Evolutionary conservation across 2,888 invertebrate genomes (phyloP).

Genomic region (Prenolepis imparis): DNA sequence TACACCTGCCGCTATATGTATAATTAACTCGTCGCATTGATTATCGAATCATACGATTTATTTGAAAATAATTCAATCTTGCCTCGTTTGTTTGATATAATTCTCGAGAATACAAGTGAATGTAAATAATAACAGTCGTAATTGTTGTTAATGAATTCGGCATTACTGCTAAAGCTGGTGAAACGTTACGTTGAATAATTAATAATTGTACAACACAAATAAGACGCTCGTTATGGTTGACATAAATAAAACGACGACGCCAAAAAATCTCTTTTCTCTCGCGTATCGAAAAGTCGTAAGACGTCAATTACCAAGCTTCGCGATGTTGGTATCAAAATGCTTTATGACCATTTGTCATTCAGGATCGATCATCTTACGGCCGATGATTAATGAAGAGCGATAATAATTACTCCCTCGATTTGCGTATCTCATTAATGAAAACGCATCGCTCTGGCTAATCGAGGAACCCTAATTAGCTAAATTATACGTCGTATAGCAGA

Average conservation of each 20-base stretch:
- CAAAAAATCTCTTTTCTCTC: background rate
- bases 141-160: constrained; percentile 45
- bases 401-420: constrained; percentile 50
- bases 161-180: constrained; percentile 17
- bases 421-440: constrained; percentile 64
- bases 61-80: background rate
- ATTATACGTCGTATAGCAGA: background rate
- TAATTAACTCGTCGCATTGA: background rate
- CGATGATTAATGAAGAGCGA: constrained; percentile 71
- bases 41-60: background rate
- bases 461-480: background rate
- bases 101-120: background rate
- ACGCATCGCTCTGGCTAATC: constrained; percentile 46
- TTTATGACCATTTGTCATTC: constrained; percentile 53
- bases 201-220: background rate
- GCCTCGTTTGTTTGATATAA: background rate
- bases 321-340: constrained; percentile 1
- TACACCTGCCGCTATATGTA: background rate
- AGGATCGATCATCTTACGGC: constrained; percentile 43
- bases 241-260: background rate
- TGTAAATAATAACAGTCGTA: constrained; percentile 16
- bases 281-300: background rate
- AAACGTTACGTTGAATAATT: constrained; percentile 2
- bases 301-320: background rate
- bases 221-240: background rate